These are phyloP conservation scores for Diglossa cyanea DNA, from an alignment of 2,797 vertebrate genomes.

Conservation along the genomic window DNA sequence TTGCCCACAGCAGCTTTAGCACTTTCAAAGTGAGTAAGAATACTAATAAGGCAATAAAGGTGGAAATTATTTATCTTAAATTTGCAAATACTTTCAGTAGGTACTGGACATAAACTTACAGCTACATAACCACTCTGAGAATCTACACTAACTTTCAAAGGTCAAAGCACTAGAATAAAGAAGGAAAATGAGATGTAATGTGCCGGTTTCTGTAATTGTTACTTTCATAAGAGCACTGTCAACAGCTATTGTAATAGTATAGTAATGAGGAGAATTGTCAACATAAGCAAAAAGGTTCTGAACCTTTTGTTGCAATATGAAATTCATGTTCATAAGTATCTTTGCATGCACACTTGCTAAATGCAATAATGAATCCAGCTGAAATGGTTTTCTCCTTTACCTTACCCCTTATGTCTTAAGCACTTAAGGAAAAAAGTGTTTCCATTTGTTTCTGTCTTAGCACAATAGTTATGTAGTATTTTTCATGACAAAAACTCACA, in stretches of 20 bases:
- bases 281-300: neutral
- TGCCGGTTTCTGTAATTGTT: neutral
- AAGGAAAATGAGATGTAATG: neutral
- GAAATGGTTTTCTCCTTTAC: neutral
- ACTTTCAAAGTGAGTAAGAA: conserved; percentile 14
- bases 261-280: neutral
- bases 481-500: neutral
- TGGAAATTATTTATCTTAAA: neutral
- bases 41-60: conserved; percentile 28
- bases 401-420: neutral
- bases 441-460: neutral
- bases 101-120: conserved; percentile 2
- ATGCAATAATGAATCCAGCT: neutral
- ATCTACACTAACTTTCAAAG: neutral
- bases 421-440: neutral
- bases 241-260: neutral
- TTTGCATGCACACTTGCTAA: neutral
- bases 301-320: neutral
- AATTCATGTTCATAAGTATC: neutral
- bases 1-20: conserved; percentile 35
- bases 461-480: neutral
- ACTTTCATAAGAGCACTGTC: neutral
- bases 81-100: conserved; percentile 6
- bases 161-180: neutral
- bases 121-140: neutral